phyloP scores from a whole-genome alignment of 2,113 vertebrate genomes.

The Litocranius walleri region DNA sequence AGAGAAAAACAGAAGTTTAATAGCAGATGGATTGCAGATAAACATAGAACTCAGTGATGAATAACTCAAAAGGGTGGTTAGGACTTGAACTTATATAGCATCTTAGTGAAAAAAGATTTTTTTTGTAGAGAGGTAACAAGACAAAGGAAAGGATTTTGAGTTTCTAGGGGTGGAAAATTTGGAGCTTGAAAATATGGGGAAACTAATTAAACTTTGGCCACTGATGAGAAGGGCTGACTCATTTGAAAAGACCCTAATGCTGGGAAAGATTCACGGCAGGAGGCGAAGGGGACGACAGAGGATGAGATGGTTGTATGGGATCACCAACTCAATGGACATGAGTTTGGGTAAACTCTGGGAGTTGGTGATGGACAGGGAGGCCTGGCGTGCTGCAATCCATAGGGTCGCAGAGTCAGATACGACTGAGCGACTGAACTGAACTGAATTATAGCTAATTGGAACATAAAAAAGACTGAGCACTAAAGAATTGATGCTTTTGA shows the following conservation, averaged over 20 bases:
- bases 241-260: not conserved
- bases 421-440: not conserved
- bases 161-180: not conserved
- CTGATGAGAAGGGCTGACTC: not conserved
- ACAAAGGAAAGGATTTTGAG: not conserved
- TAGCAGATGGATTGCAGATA: not conserved
- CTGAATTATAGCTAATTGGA: not conserved
- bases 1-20: not conserved
- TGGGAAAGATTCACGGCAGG: not conserved
- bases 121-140: not conserved
- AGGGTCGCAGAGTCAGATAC: accelerated
- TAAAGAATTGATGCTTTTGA: not conserved
- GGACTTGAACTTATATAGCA: not conserved
- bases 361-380: not conserved
- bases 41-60: not conserved
- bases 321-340: not conserved
- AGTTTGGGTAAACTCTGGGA: not conserved
- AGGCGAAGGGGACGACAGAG: not conserved
- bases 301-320: not conserved
- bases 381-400: not conserved
- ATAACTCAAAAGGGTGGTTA: not conserved
- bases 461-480: not conserved
- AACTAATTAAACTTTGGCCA: not conserved
- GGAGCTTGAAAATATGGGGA: not conserved
- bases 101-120: not conserved